Evolutionary conservation across 2,888 invertebrate species (phyloP), one percentile per base, ranked within the genome.

Genomic region (Xylota sylvarum): DNA sequence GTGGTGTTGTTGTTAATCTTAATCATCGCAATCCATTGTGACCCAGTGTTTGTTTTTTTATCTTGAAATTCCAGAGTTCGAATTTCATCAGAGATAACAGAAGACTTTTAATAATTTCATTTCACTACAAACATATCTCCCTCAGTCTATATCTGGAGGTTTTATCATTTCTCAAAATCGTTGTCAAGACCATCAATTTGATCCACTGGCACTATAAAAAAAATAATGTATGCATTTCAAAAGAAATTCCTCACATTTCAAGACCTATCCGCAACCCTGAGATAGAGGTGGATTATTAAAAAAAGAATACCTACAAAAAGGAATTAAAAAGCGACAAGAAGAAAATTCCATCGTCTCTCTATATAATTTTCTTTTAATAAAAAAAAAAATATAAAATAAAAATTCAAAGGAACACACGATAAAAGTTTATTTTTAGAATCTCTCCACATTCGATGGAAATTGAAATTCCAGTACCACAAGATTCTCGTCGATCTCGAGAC

Each of bases 401-500:
- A 70, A 58, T 77, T 64, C 62, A 62, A 56, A 82, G 10, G 43
- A 81, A 64, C 67, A 48, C 64, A n/a, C 58, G 30, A 65, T 62
- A 52, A 62, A 81, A 7, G 19, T 35, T 43, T 77, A 82, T 77
- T 77, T 82, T 50, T 65, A 82, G 82, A 77, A 64, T 64, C 64
- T 64, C 64, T 64, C 55, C 37, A 48, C 67, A 64, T 77, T 82
- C 70, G 46, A 77, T 77, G 56, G 70, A 77, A 81, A 77, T 77
- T 72, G 17, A 77, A 77, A 82, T 77, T 82, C 82, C 70, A 82
- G 82, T 62, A 81, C 50, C 23, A 43, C 52, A 52, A 76, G 27
- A 62, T 64, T 48, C 30, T 64, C 7, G 48, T 14, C 56, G 19
- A 32, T 17, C 58, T n/a, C 30, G 77, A 74, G 77, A 74, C 65